phyloP scores from a whole-genome alignment of 2,888 invertebrate genomes.

The Thymelicus acteon region DNA sequence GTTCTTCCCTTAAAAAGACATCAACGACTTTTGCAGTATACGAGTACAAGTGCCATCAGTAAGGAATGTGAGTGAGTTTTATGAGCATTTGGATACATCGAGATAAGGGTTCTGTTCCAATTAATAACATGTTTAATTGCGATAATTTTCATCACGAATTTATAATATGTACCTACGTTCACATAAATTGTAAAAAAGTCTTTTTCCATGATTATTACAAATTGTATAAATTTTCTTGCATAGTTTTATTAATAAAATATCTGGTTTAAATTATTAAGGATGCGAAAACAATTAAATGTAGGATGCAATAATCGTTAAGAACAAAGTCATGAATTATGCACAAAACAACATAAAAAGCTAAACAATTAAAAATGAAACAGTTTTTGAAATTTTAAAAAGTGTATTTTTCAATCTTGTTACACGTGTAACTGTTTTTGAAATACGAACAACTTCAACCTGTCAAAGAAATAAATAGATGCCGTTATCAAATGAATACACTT shows the following conservation, averaged over 20 bases:
- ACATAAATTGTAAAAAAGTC: too few relatives aligned
- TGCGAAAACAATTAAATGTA: too few relatives aligned
- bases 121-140: constrained; percentile 8
- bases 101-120: constrained; percentile 6
- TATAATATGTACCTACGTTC: too few relatives aligned
- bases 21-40: constrained; percentile 47
- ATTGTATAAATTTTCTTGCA: too few relatives aligned
- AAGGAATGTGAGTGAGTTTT: constrained; percentile 21
- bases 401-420: background rate
- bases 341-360: too few relatives aligned
- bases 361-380: too few relatives aligned
- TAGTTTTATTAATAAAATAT: too few relatives aligned
- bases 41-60: constrained; percentile 9
- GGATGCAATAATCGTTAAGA: too few relatives aligned
- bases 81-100: constrained; percentile 11
- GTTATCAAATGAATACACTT: constrained; percentile 37
- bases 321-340: too few relatives aligned
- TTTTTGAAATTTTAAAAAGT: too few relatives aligned
- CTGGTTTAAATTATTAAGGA: too few relatives aligned
- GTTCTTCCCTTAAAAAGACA: constrained; percentile 51
- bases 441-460: constrained; percentile 20
- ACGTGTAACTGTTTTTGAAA: constrained; percentile 24
- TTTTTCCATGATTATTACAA: too few relatives aligned
- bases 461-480: constrained; percentile 31
- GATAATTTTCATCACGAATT: background rate